Evolutionary conservation across 2,113 vertebrate genomes (phyloP).

Genomic region (Zosterops japonicus): DNA sequence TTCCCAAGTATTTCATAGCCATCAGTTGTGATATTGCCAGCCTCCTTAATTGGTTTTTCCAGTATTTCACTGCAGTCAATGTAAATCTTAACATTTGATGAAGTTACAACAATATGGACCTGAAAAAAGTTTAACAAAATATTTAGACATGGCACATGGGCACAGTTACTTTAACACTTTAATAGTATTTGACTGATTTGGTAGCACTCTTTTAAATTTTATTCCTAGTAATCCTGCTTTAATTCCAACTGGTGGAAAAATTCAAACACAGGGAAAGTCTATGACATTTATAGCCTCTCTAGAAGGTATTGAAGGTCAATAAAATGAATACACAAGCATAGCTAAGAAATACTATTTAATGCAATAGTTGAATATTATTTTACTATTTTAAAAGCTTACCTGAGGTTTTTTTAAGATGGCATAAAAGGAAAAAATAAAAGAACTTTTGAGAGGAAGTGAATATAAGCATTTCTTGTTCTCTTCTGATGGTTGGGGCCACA

Average conservation of each 20-base stretch:
- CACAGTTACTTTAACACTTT: not conserved
- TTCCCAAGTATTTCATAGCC: slow-evolving; percentile 97
- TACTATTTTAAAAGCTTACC: not conserved
- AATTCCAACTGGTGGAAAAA: not conserved
- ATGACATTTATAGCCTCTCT: not conserved
- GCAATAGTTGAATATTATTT: not conserved
- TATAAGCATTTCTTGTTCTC: not conserved
- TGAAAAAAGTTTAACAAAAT: slow-evolving; percentile 28
- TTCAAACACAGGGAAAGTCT: not conserved
- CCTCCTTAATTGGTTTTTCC: slow-evolving; percentile 86
- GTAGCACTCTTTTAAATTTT: not conserved
- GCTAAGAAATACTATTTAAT: not conserved
- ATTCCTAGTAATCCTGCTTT: not conserved
- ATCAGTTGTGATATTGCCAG: slow-evolving; percentile 88
- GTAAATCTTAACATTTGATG: slow-evolving; percentile 87
- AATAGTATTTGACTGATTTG: not conserved
- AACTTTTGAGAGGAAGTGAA: not conserved
- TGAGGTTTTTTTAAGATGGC: not conserved
- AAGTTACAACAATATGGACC: slow-evolving; percentile 92
- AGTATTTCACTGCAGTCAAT: slow-evolving; percentile 90
- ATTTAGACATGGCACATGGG: not conserved
- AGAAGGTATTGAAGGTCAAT: not conserved
- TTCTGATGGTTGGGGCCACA: not conserved
- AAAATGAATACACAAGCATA: not conserved
- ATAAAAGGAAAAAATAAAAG: not conserved